Base-by-base conservation (phyloP, 2,888 invertebrate species). In the Acronicta leporina region DNA sequence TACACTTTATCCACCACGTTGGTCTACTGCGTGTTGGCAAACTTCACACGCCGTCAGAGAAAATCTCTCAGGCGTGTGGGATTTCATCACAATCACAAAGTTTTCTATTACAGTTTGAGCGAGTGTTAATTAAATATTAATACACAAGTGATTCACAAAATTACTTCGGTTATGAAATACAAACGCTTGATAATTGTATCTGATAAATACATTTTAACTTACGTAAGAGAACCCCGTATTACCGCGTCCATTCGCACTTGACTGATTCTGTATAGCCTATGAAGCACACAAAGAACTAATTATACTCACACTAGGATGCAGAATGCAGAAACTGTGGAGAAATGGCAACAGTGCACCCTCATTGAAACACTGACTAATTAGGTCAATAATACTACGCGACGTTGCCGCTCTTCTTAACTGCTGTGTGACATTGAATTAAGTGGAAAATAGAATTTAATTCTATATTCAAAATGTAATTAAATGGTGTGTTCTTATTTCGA, bases 361-460 rank as follows among this genome's bases (percentile, higher is more conserved):
- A 73, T 58, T 63, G 52, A 60, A 52, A 75, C 33, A 54, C 45
- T 55, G 54, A 55, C 44, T 75, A 73, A 73, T 73, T 63, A 75
- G 62, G 75, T 60, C 67, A 71, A 67, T 65, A 65, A 74, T 61
- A 49, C 41, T 20, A 48, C 10, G 53, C 61, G 27, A 49, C 45
- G 73, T 58, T 70, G 63, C 60, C 62, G 35, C 40, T 60, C 16
- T 71, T 57, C 49, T 53, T 52, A 46, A 49, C 15, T 42, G 41
- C 38, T 45, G 46, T 57, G 51, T 47, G 53, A 59, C 54, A 57
- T 49, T 56, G 44, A 62, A 68, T 38, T 15, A 47, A 38, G 11
- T n/a, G 27, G 45, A 54, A 68, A 56, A 42, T 47, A 46, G 4
- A 45, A 45, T 15, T n/a, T n/a, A n/a, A n/a, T n/a, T 48, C 10